Conservation (phyloP, 1,140 invertebrate genomes). For the Rhizoglyphus robini region DNA sequence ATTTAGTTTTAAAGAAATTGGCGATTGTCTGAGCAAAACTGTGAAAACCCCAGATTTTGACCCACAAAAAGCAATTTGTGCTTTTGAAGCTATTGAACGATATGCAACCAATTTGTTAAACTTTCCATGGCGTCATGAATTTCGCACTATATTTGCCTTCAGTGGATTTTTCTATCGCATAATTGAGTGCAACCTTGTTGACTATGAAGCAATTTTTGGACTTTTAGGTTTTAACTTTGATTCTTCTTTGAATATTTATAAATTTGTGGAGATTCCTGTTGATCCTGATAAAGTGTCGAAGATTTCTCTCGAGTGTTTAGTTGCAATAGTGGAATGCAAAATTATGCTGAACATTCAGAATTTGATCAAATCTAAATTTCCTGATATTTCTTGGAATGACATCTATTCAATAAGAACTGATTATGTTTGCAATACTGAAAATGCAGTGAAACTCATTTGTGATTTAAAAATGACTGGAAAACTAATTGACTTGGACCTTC, state of each 20-base stretch:
- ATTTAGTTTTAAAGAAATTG: slow-evolving; percentile 24
- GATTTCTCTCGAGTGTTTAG: slow-evolving; percentile 63
- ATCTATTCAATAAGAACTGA: slow-evolving; percentile 49
- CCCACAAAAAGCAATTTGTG: slow-evolving; percentile 57
- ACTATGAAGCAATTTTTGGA: slow-evolving; percentile 56
- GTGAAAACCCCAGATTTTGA: slow-evolving; percentile 59
- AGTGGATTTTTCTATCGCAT: slow-evolving; percentile 73
- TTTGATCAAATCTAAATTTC: slow-evolving; percentile 34
- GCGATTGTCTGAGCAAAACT: slow-evolving; percentile 35
- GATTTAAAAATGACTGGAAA: slow-evolving; percentile 12
- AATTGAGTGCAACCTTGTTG: slow-evolving; percentile 57
- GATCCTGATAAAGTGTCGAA: slow-evolving; percentile 62
- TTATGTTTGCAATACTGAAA: slow-evolving; percentile 44
- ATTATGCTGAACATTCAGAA: slow-evolving; percentile 44
- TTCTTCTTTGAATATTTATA: slow-evolving; percentile 39
- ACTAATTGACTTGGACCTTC: not conserved
- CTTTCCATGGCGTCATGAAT: slow-evolving; percentile 77
- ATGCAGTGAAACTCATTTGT: slow-evolving; percentile 22
- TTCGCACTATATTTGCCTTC: slow-evolving; percentile 42
- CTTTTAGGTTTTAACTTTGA: slow-evolving; percentile 60
- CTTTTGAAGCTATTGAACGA: slow-evolving; percentile 64
- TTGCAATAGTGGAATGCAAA: slow-evolving; percentile 78
- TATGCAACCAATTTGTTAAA: slow-evolving; percentile 69
- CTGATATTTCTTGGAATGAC: slow-evolving; percentile 43
- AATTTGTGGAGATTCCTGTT: slow-evolving; percentile 51